Base-by-base conservation (phyloP, 2,113 vertebrate genomes). In the Muscicapa adusta region DNA sequence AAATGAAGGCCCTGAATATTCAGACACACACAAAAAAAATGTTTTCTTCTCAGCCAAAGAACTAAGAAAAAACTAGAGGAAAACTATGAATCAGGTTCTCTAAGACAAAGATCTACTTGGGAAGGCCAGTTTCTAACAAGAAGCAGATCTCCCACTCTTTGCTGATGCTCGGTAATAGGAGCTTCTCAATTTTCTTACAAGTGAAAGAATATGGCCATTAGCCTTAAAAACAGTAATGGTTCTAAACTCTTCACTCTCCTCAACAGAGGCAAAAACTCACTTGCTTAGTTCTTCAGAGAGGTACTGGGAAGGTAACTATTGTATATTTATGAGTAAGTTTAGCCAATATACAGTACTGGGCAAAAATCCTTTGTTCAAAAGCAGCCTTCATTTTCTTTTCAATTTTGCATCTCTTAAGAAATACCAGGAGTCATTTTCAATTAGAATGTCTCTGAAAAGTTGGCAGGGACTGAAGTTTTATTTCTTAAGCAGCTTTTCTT, bases 361-460 rank as follows among this genome's bases (percentile, higher is more conserved):
- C 38, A 94, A 95, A 95, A 93, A 57, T 29, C 75, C 88, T 96
- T 94, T 93, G 93, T 85, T 96, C 89, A 83, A 94, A 95, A 91
- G 84, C 85, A 95, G 85, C 72, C 82, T 95, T 92, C 85, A 95
- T 93, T 96, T 94, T 95, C 85, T 75, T 93, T 90, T 77, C 47
- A 80, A 70, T 91, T 95, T 95, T 90, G 76, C 79, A 79, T 88
- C 90, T 93, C 75, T 94, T 82, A 88, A 92, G 85, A 94, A 94
- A 96, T 93, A 96, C 92, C 81, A 85, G 82, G 82, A 96, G 72
- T 97, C 82, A 95, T 77, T 96, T 96, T 91, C 94, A 96, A 95
- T 94, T 96, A 96, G 48, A 96, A 89, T 63, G 92, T 90, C 93
- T 95, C 85, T 74, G 85, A 88, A 85, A 84, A 95, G 78, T 88